Evolutionary conservation across 2,797 vertebrate species (phyloP).

Genomic region (Anguilla marmorata): DNA sequence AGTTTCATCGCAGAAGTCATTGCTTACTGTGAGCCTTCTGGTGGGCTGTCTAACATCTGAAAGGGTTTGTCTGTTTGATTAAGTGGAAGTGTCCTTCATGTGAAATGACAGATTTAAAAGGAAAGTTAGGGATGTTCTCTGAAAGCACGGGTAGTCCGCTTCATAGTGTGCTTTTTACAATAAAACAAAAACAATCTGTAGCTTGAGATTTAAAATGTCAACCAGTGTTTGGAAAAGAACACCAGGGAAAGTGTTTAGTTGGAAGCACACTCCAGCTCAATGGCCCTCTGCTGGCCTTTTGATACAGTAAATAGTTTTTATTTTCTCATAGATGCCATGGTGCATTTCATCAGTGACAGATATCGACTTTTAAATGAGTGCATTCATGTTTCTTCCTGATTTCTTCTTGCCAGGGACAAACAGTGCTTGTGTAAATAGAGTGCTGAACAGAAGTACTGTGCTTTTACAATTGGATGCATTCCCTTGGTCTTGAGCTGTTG

Average conservation of each 20-base stretch:
- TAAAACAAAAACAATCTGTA: neutral
- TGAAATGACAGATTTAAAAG: neutral
- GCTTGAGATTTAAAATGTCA: neutral
- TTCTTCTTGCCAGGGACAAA: neutral
- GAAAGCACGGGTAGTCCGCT: neutral
- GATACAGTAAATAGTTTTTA: neutral
- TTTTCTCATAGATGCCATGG: neutral
- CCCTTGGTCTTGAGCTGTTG: neutral
- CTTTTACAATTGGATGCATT: slow-evolving; percentile 17
- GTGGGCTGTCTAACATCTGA: neutral
- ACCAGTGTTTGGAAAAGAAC: neutral
- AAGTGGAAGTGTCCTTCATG: neutral
- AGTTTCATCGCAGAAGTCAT: neutral
- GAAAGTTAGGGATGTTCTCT: neutral
- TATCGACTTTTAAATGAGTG: neutral
- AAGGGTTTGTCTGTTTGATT: neutral
- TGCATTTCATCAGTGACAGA: neutral
- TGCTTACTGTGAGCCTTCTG: neutral
- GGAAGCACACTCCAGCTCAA: neutral
- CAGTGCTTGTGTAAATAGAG: neutral
- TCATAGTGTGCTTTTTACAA: neutral
- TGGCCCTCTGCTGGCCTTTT: neutral
- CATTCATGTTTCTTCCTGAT: neutral
- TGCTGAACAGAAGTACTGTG: slow-evolving; percentile 11
- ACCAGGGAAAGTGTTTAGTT: neutral